Evolutionary conservation across 2,888 invertebrate genomes (phyloP), one percentile per base, ranked within the genome.

Genomic region (Opisthograptis luteolata): DNA sequence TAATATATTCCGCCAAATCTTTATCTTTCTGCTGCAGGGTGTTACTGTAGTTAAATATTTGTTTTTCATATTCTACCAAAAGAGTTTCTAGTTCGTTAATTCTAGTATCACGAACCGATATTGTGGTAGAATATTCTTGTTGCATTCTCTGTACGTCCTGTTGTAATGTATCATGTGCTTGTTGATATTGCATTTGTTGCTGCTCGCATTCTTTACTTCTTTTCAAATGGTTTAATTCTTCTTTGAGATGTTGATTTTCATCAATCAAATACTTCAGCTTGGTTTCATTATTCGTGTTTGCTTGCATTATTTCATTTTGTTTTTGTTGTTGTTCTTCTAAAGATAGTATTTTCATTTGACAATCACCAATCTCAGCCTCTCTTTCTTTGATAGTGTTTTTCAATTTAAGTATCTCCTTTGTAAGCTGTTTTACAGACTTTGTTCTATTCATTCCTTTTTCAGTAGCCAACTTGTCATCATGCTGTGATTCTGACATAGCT

Each of bases 281-380:
- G 31, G 76, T 76, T 64, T 92, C 90, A 36, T 91, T 77, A 24
- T 69, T 62, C 1, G 66, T 64, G 64, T 74, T 82, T 24, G 61
- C 76, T 60, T 83, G 75, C 25, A 81, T 63, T 36, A 79, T 57
- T 52, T 89, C 88, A 47, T 68, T 76, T 62, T 88, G 84, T 66
- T 90, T 90, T 55, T 90, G 84, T 60, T 88, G 85, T 35, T 84
- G 86, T 68, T 90, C 90, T 73, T 90, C 89, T 31, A 90, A 65
- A 6, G 90, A 86, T n/a, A 90, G 65, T 66, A 90, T 88, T 67
- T 90, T 89, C 89, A 90, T 90, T 66, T 90, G 88, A 58, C 87
- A 89, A 59, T 90, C 90, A 9, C 79, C 90, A 56, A 90, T 92
- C 58, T 90, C 90, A 30, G 74, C 82, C 73, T 92, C 93, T 56